Percentiles rank a stretch among this genome's conserved stretches.
Conservation (phyloP, 1,140 invertebrate genomes). For the Cotesia glomerata region DNA sequence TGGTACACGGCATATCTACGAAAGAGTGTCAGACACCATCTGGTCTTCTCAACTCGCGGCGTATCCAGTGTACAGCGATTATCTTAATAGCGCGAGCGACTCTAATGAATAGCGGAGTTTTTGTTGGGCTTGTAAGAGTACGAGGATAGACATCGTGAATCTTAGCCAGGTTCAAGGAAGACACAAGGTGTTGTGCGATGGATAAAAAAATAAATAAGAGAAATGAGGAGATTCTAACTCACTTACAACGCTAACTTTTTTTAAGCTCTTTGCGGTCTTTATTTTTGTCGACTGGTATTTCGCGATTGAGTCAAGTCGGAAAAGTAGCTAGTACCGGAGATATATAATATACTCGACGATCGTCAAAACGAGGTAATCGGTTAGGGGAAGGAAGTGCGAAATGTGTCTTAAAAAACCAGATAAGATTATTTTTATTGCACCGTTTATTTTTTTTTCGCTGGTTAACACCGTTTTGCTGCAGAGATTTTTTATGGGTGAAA, state of each 20-base stretch:
- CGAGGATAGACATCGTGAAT: constrained; percentile 15
- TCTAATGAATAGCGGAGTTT: constrained; percentile 58
- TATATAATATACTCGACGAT: too few relatives aligned
- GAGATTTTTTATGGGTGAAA: too few relatives aligned
- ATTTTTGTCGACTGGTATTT: neutral
- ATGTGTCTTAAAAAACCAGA: too few relatives aligned
- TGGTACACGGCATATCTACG: neutral
- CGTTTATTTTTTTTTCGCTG: too few relatives aligned
- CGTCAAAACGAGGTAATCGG: too few relatives aligned
- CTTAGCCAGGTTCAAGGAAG: neutral
- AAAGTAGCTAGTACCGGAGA: neutral
- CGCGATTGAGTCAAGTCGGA: too few relatives aligned
- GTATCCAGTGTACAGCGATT: constrained; percentile 40
- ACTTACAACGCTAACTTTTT: neutral
- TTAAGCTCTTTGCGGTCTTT: neutral
- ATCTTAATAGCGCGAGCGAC: constrained; percentile 55
- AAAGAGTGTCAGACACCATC: constrained; percentile 16
- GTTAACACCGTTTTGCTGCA: too few relatives aligned
- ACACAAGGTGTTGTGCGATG: neutral
- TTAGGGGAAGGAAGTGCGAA: too few relatives aligned
- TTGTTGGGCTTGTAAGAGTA: constrained; percentile 35
- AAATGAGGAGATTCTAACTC: neutral
- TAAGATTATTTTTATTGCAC: too few relatives aligned
- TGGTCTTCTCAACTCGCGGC: constrained; percentile 8
- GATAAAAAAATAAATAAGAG: constrained; percentile 4